Conservation (phyloP, 2,888 invertebrate species). For the Drosophila kuntzei region DNA sequence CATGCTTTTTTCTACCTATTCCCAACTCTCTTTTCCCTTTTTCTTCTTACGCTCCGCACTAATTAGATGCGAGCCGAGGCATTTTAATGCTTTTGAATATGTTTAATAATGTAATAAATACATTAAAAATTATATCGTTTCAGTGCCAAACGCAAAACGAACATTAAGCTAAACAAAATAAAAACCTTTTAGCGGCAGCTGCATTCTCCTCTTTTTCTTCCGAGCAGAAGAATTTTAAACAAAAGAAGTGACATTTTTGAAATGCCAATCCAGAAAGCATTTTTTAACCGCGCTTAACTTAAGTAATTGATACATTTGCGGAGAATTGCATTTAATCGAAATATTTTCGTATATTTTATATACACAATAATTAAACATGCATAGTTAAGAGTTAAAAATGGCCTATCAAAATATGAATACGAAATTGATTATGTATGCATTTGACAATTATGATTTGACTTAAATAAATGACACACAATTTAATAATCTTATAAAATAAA, state of each 20-base stretch:
- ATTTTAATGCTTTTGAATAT: constrained; percentile 58
- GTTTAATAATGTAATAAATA: constrained; percentile 51
- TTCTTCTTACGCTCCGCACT: constrained; percentile 14
- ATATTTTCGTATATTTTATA: not conserved
- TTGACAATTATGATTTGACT: not conserved
- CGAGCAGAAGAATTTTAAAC: constrained; percentile 5
- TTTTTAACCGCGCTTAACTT: not conserved
- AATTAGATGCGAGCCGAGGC: constrained; percentile 60
- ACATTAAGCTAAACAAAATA: not conserved
- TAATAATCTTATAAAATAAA: too few relatives aligned
- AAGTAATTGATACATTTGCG: constrained; percentile 21
- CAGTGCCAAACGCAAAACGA: constrained; percentile 1
- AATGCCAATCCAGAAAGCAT: not conserved
- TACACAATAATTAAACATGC: not conserved
- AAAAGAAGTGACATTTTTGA: not conserved
- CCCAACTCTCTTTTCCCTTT: not conserved
- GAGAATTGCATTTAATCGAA: not conserved
- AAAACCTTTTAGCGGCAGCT: constrained; percentile 2
- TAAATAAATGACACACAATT: too few relatives aligned
- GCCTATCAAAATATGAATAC: not conserved
- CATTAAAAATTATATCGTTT: constrained; percentile 31
- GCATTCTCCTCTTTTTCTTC: not conserved
- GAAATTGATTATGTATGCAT: not conserved
- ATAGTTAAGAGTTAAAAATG: not conserved
- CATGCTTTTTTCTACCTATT: constrained; percentile 17